Evolutionary conservation across 2,113 vertebrate species (phyloP).

Genomic region (Toxotes jaculatrix): DNA sequence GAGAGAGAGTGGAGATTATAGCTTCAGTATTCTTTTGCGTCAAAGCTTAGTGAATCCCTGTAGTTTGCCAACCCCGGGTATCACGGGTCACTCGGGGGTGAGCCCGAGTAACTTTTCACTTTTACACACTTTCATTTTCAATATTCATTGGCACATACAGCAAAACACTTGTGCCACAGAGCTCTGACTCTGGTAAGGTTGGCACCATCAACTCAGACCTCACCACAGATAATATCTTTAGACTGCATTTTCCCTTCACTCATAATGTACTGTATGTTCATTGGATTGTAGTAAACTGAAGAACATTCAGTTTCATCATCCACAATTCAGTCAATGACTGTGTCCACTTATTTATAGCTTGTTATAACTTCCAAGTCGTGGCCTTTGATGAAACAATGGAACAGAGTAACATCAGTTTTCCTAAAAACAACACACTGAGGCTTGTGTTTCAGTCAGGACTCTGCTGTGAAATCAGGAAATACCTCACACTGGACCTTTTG

Average conservation of each 20-base stretch:
- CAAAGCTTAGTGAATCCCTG: background rate
- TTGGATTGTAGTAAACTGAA: background rate
- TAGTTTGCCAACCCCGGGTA: too few relatives aligned
- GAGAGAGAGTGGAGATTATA: background rate
- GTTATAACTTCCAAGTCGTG: constrained; percentile 16
- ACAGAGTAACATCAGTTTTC: constrained; percentile 19
- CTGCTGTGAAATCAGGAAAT: constrained; percentile 69
- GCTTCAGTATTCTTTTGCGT: background rate
- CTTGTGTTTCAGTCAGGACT: constrained; percentile 39
- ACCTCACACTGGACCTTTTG: constrained; percentile 53
- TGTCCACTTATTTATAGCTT: constrained; percentile 30
- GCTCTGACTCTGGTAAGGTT: background rate
- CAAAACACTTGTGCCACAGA: too few relatives aligned
- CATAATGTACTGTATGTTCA: background rate
- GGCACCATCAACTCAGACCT: too few relatives aligned
- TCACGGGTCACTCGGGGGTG: too few relatives aligned
- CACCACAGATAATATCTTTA: too few relatives aligned
- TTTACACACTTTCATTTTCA: too few relatives aligned
- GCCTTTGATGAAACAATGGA: constrained; percentile 32
- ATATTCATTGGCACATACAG: too few relatives aligned
- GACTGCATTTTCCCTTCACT: too few relatives aligned
- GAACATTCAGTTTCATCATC: background rate
- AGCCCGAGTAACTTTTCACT: too few relatives aligned
- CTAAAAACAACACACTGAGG: constrained; percentile 41
- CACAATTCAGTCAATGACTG: background rate